phyloP scores from a whole-genome alignment of 2,888 invertebrate species.

The Parnassius mnemosyne region DNA sequence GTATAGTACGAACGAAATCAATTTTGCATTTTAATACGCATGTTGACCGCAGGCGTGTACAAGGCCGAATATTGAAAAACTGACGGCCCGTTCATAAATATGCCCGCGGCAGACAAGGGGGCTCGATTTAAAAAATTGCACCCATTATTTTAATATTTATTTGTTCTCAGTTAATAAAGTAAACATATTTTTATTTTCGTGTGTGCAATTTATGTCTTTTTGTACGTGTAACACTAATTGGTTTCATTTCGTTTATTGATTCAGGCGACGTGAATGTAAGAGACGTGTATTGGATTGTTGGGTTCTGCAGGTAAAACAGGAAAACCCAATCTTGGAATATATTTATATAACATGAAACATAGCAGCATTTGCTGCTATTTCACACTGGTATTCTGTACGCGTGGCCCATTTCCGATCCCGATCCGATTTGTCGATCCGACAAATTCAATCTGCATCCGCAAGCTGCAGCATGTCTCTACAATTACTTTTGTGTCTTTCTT shows the following conservation, averaged over 20 bases:
- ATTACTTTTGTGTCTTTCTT: too few relatives aligned
- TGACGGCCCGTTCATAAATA: constrained; percentile 35
- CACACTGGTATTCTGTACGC: too few relatives aligned
- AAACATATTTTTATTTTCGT: constrained; percentile 11
- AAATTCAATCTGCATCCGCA: too few relatives aligned
- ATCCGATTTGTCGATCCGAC: too few relatives aligned
- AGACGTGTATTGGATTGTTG: neutral
- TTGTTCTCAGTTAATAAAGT: constrained; percentile 23
- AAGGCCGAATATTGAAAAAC: constrained; percentile 30
- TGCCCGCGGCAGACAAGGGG: constrained; percentile 28
- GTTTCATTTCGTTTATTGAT: constrained; percentile 1
- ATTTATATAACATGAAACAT: too few relatives aligned
- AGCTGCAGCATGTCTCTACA: too few relatives aligned
- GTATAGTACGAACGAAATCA: constrained; percentile 17
- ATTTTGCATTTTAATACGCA: constrained; percentile 29
- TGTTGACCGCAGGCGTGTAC: constrained; percentile 24
- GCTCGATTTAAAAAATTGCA: constrained; percentile 16
- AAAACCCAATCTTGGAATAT: too few relatives aligned
- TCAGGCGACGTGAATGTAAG: neutral
- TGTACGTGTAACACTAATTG: neutral
- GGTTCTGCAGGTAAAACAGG: neutral
- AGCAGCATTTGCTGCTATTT: too few relatives aligned
- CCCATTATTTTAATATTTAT: constrained; percentile 25
- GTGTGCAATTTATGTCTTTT: neutral
- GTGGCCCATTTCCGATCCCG: too few relatives aligned